Evolutionary conservation across 1,140 invertebrate species (phyloP), one percentile per base, ranked within the genome.

Genomic region (Neomicropteryx cornuta): DNA sequence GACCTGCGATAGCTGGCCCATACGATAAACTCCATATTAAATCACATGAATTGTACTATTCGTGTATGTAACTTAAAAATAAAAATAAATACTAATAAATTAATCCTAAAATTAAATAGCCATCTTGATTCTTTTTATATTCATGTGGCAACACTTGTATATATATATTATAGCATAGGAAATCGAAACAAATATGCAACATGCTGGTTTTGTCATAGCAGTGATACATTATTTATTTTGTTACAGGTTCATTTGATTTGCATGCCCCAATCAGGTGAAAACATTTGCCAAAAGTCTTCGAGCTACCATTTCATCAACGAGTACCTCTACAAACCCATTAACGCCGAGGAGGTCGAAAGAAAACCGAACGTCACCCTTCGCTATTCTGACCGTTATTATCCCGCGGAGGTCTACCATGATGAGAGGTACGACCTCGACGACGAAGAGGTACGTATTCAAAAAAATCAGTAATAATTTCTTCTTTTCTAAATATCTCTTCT

Each of bases 281-380:
- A 90, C 55, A 91, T 82, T 43, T 93, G 89, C 66, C 78, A 84
- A 50, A 83, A 87, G 58, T 90, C 87, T 1, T 81, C 86, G 1
- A 83, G 90, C 49, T 94, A 83, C 53, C 86, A 91, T 52, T 90
- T 92, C 50, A 87, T 94, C 33, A 94, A 94, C 56, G 88, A 94
- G 41, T 93, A 88, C 55, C 68, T 94, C 6, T 92, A 94, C 71
- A 83, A 88, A 51, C 86, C 88, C 3, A 70, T 90, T 48, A 88
- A 89, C 53, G 69, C 79, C 21, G 82, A 85, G 47, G 84, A 89
- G 58, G 80, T 79, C 14, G 77, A 83, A 47, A 73, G 66, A 23
- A 85, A 83, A 47, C 83, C 82, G 2, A 93, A 91, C 55, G 77
- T 87, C 3, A 81, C 83, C 2, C 60, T 87, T 24, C 72, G 80